Conservation (phyloP, 2,888 invertebrate genomes). For the Urechis unicinctus region DNA sequence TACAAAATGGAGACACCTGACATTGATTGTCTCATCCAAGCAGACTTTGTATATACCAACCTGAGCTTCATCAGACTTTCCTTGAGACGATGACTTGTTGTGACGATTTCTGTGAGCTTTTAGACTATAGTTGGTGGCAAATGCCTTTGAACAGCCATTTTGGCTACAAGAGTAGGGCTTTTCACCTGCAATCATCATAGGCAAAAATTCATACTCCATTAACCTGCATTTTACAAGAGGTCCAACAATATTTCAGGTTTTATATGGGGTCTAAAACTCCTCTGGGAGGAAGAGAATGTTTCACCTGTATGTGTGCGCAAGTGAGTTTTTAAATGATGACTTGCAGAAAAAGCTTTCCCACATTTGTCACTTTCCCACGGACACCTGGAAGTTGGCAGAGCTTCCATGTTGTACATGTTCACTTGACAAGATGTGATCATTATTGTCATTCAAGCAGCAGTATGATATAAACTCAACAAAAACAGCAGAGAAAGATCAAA, state of each 20-base stretch:
- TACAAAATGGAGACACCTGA: no score
- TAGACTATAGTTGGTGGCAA: conserved; percentile 77
- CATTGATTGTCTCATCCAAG: no score
- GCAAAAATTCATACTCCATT: neutral
- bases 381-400: conserved; percentile 59
- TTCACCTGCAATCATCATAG: conserved; percentile 40
- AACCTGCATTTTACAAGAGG: no score
- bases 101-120: conserved; percentile 75
- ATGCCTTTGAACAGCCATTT: conserved; percentile 67
- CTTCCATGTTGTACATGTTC: neutral
- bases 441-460: no score
- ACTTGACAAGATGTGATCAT: no score
- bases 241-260: no score
- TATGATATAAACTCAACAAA: no score
- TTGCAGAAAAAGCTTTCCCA: conserved; percentile 87
- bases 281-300: neutral
- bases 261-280: no score
- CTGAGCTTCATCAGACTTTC: no score
- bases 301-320: conserved; percentile 71
- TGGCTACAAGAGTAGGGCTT: conserved; percentile 69
- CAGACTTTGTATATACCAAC: no score
- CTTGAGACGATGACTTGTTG: no score
- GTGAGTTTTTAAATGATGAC: conserved; percentile 89
- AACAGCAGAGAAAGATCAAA: no score
- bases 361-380: conserved; percentile 74